phyloP scores from a whole-genome alignment of 1,140 invertebrate species.

The Ditylenchus dipsaci region DNA sequence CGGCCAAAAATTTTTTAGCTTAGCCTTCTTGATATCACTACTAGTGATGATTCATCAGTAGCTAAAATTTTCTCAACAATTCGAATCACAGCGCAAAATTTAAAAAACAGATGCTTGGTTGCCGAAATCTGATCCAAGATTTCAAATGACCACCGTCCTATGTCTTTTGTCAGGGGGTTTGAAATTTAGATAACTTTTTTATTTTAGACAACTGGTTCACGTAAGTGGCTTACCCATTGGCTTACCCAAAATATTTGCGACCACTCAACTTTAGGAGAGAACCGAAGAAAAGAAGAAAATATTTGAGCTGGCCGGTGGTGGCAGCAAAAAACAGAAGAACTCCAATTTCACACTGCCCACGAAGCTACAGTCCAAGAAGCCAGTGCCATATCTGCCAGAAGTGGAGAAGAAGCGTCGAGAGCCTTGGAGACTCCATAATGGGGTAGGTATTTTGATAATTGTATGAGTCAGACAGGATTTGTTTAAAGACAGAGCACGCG shows the following conservation, averaged over 20 bases:
- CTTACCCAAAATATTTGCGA: neutral
- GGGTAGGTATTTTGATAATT: conserved; percentile 5
- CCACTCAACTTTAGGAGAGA: conserved; percentile 66
- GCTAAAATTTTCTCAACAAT: too few species aligned
- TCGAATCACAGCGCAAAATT: too few species aligned
- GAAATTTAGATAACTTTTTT: too few species aligned
- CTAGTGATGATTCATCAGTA: too few species aligned
- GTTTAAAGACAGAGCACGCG: conserved; percentile 33
- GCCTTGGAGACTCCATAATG: conserved; percentile 40
- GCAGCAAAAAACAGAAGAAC: conserved; percentile 21
- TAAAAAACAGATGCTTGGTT: too few species aligned
- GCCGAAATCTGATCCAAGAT: too few species aligned
- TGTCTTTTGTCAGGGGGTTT: too few species aligned
- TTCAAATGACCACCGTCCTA: too few species aligned
- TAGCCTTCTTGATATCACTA: too few species aligned
- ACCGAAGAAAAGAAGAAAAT: conserved; percentile 87
- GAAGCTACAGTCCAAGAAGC: conserved; percentile 24
- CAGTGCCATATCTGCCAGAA: conserved; percentile 42
- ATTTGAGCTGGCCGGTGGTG: conserved; percentile 73
- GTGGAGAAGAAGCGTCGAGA: conserved; percentile 40
- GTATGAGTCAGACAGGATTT: neutral
- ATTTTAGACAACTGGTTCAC: conserved; percentile 60
- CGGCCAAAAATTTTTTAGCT: too few species aligned
- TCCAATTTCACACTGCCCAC: neutral
- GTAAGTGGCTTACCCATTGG: conserved; percentile 38